These are phyloP conservation scores for Tenthredo amoena DNA, from an alignment of 2,888 invertebrate species.

Conservation along the genomic window DNA sequence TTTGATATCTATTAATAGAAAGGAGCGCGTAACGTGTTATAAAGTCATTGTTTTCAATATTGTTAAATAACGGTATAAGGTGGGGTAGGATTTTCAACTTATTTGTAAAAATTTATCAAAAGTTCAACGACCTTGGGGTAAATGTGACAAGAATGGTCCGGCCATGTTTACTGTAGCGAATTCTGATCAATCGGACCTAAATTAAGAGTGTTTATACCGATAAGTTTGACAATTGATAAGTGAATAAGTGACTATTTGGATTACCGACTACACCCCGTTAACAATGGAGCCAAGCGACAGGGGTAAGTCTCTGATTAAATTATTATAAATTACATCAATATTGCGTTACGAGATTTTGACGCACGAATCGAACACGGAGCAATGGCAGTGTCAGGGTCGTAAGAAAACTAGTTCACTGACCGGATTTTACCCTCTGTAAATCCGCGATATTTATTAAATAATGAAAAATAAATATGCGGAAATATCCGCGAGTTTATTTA, in stretches of 20 bases:
- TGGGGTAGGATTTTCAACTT: not conserved
- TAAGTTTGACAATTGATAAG: slow-evolving; percentile 1
- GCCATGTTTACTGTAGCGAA: slow-evolving; percentile 77
- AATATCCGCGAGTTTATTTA: not conserved
- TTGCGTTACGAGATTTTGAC: slow-evolving; percentile 66
- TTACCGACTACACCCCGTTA: not conserved
- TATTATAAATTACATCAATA: slow-evolving; percentile 66
- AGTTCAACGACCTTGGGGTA: slow-evolving; percentile 75
- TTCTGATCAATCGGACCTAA: slow-evolving; percentile 64
- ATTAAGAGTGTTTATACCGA: slow-evolving; percentile 59
- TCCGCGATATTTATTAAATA: not conserved
- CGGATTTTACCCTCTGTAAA: slow-evolving; percentile 74
- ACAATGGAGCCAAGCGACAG: slow-evolving; percentile 75
- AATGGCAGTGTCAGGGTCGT: slow-evolving; percentile 83
- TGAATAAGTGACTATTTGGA: slow-evolving; percentile 43
- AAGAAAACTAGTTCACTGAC: slow-evolving; percentile 82
- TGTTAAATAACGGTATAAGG: slow-evolving; percentile 31
- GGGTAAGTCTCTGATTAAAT: slow-evolving; percentile 68
- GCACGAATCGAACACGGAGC: slow-evolving; percentile 77
- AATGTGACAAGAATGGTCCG: slow-evolving; percentile 73
- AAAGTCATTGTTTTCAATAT: slow-evolving; percentile 61
- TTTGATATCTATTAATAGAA: slow-evolving; percentile 65
- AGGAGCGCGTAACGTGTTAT: slow-evolving; percentile 57
- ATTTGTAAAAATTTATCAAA: slow-evolving; percentile 56
- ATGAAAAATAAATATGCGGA: not conserved